Base-by-base conservation (phyloP, 2,888 invertebrate species). In the Silvanus unidentatus region DNA sequence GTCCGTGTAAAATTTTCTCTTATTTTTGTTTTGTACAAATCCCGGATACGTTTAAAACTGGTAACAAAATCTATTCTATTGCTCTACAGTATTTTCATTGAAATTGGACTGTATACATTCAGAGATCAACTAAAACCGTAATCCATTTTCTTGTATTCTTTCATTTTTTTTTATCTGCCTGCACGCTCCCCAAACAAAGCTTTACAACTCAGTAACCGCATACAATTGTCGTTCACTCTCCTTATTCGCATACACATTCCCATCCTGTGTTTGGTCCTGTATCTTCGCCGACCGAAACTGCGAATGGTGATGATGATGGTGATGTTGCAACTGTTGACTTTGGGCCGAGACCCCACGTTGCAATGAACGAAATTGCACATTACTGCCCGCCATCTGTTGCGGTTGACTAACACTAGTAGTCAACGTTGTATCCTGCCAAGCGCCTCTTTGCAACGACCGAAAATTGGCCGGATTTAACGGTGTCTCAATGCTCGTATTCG, bases 161-260 rank as follows among this genome's bases (percentile, higher is more conserved):
- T 22, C 22, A 22, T 22, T 22, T 22, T 32, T 5, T n/a, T n/a
- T 32, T 5, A n/a, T 32, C 32, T 37, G 37, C 14, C 37, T 72
- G 71, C 71, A 71, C 71, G 71, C 70, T 72, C 66, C 70, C 70
- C 68, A 70, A 69, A 58, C 29, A 48, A 53, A 54, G 50, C 43
- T 39, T 74, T 80, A 82, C 73, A 82, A 75, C 65, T 80, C 84
- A 44, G 88, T 84, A 54, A 88, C 86, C 40, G 86, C 87, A 66
- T 86, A 88, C 53, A 88, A 57, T 52, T 72, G 72, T 49, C 74
- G 69, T 51, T 75, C 72, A 53, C 72, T 74, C 42, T 75, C 74
- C 47, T 67, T 68, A 44, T 73, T 70, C 2, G 72, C 68, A 49
- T 72, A 68, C 60, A 73, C 63, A 11, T 65, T 62, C 42, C 72